Base-by-base conservation (phyloP, 2,888 invertebrate genomes). In the Cheilosia vulpina region DNA sequence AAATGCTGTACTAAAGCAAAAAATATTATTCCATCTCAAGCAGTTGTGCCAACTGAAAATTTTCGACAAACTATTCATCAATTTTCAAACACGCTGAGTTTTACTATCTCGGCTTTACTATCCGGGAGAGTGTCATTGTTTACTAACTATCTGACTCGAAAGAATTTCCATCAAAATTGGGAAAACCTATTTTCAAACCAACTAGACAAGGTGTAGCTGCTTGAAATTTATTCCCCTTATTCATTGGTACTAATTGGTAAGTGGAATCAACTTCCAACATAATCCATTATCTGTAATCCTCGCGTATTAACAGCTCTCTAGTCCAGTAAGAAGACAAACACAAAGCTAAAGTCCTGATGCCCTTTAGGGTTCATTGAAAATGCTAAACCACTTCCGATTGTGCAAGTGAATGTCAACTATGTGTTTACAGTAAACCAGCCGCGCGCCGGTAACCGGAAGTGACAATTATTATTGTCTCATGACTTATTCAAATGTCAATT, bases 401-500 rank as follows among this genome's bases (percentile, higher is more conserved):
- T 45, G 58, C 68, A 17, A 38, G 38, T n/a, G 38, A 52, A 13
- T 66, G 31, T 53, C n/a, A 21, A 52, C n/a, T 38, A 13, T 65
- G 47, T 47, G n/a, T n/a, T 17, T 17, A 17, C 5, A 9, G 24
- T 52, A 31, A 5, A 27, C 15, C 52, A 27, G 27, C 27, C 1
- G 6, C 27, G 27, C 19, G 41, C 69, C 65, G 55, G 60, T 38
- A 38, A 52, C 62, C 71, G 80, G 76, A 85, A 76, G 71, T 62
- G 66, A 62, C 66, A 76, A 85, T 72, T 80, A 85, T 66, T 76
- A 85, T 57, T 76, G 55, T 57, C 75, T 62, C 69, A 75, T 79
- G 73, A 73, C 69, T 79, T 84, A 84, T 79, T 72, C 73, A 72
- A 80, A 66, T 85, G 71, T 62, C 75, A 80, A 78, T 83, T 77